Evolutionary conservation across 2,888 invertebrate species (phyloP), one percentile per base, ranked within the genome.

Genomic region (Chorisops tibialis): DNA sequence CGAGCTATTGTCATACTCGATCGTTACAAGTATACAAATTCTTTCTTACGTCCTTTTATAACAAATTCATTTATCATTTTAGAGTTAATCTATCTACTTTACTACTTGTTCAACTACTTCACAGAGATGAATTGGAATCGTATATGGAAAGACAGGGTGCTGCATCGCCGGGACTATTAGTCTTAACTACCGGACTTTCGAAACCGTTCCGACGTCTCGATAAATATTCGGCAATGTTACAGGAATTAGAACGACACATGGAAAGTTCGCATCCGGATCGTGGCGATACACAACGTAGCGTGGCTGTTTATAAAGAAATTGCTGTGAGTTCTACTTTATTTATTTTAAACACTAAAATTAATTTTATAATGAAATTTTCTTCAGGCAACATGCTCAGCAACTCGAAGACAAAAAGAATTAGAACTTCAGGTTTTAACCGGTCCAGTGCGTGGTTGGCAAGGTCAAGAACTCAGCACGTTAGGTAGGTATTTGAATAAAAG

Each of bases 231-330:
- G 89, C 90, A 3, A 89, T 93, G 85, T 80, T 98, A 54, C 96
- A 97, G 76, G 98, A 99, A 75, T 79, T 98, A 65, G 96, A 97
- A 69, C 82, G 97, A 63, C 96, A 97, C 74, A 91, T 97, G 59
- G 96, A 96, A 76, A 96, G 96, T 76, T 90, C 89, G 68, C 96
- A 99, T 78, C 87, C 91, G 0, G 99, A 99, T 77, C 83, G 97
- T 67, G 98, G 98, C 1, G 97, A 99, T 74, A 93, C 96, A 0
- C 97, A 98, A 77, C 84, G 98, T 67, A 95, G 97, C 45, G 91
- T 95, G 66, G 88, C 89, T 68, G 92, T 98, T 38, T 99, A 93
- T 76, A 93, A 95, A 76, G 96, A 97, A 71, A 90, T 99, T 72
- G 89, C 93, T 69, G 95, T 95, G 79, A 83, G 87, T 79, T 56